These are phyloP conservation scores for Lomographa bimaculata DNA, from an alignment of 2,888 invertebrate species.

Conservation along the genomic window DNA sequence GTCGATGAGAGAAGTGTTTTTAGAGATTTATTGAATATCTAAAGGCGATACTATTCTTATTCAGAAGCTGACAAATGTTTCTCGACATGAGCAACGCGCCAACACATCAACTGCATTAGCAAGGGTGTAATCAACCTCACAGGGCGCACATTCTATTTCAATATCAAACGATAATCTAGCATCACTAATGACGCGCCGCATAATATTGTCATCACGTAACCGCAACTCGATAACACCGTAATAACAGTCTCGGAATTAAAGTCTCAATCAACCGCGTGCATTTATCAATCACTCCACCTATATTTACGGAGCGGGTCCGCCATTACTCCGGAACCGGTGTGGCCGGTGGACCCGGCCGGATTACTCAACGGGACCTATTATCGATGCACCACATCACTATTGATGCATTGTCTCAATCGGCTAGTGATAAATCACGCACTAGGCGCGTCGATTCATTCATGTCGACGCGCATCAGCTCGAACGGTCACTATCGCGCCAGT, in stretches of 20 bases:
- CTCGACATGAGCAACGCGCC: background rate
- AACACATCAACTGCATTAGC: constrained; percentile 18
- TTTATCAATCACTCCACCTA: constrained; percentile 61
- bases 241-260: constrained; percentile 53
- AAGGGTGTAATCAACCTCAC: constrained; percentile 29
- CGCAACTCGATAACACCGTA: constrained; percentile 55
- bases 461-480: constrained; percentile 35
- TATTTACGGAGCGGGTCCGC: constrained; percentile 41
- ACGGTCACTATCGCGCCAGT: constrained; percentile 31
- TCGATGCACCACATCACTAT: constrained; percentile 61
- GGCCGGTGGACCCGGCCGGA: constrained; percentile 49
- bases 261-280: constrained; percentile 63
- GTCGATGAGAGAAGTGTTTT: too few relatives aligned
- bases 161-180: constrained; percentile 42
- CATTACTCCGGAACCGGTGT: constrained; percentile 40
- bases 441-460: constrained; percentile 44
- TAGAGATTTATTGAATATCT: too few relatives aligned
- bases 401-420: constrained; percentile 61
- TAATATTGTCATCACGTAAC: constrained; percentile 55
- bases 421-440: constrained; percentile 40
- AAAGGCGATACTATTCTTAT: too few relatives aligned
- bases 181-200: constrained; percentile 42
- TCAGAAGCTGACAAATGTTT: constrained; percentile 1
- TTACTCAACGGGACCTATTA: constrained; percentile 62
- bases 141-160: constrained; percentile 34